phyloP scores from a whole-genome alignment of 1,140 invertebrate genomes.

The Grapholita molesta region DNA sequence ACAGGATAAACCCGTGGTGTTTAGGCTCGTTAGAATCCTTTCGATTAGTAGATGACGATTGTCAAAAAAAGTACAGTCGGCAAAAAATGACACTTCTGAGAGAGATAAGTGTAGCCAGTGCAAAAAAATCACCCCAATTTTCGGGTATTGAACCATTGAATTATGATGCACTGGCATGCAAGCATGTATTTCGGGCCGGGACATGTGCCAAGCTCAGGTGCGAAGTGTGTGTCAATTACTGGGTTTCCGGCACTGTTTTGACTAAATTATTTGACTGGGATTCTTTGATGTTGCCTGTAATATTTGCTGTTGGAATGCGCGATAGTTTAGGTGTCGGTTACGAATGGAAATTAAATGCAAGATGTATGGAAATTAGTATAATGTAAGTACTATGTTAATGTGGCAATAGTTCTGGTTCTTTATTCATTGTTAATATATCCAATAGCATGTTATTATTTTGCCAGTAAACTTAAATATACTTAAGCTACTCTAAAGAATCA shows the following conservation, averaged over 20 bases:
- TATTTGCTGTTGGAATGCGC: conserved; percentile 15
- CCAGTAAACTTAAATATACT: too few species aligned
- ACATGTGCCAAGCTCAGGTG: conserved; percentile 33
- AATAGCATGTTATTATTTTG: too few species aligned
- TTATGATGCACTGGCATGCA: conserved; percentile 28
- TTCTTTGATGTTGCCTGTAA: background rate
- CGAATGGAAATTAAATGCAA: background rate
- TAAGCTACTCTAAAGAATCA: too few species aligned
- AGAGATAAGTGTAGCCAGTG: conserved; percentile 52
- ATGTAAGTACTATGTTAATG: too few species aligned
- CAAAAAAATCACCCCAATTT: conserved; percentile 36
- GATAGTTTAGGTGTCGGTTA: background rate
- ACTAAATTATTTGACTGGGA: conserved; percentile 1
- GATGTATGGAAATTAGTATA: background rate
- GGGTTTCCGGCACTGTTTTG: conserved; percentile 1
- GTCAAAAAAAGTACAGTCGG: too few species aligned
- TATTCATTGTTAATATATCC: too few species aligned
- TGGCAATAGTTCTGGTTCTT: too few species aligned
- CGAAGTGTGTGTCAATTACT: conserved; percentile 29
- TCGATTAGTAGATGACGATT: too few species aligned
- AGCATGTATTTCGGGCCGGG: conserved; percentile 15
- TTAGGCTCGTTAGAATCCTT: too few species aligned
- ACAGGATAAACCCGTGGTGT: too few species aligned
- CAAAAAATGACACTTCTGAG: too few species aligned
- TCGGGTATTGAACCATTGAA: conserved; percentile 25